Evolutionary conservation across 2,888 invertebrate genomes (phyloP).

Genomic region (Mactromeris polynyma): DNA sequence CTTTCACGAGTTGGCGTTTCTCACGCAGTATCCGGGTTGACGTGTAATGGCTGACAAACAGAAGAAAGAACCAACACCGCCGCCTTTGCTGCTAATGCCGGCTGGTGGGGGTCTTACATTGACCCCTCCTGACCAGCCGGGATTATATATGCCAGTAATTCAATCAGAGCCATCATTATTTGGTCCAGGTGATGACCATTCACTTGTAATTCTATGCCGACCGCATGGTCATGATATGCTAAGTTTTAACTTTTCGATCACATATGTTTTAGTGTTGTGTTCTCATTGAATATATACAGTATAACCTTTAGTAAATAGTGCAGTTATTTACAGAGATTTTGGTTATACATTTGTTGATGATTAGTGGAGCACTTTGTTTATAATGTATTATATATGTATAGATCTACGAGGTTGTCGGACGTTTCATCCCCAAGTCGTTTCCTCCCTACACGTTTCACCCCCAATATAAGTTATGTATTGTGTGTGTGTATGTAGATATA

Average conservation of each 20-base stretch:
- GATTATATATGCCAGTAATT: slow-evolving; percentile 84
- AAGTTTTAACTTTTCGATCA: neutral
- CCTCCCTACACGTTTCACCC: no score
- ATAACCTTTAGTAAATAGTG: no score
- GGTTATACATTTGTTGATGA: no score
- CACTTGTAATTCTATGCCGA: neutral
- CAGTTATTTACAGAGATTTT: no score
- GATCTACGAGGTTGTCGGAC: no score
- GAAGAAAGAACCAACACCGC: slow-evolving; percentile 83
- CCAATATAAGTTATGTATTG: no score
- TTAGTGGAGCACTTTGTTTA: no score
- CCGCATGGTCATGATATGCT: neutral
- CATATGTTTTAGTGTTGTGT: no score
- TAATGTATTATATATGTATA: no score
- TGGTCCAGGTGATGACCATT: slow-evolving; percentile 76
- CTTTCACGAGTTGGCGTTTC: slow-evolving; percentile 19
- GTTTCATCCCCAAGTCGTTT: no score
- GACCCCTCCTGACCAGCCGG: slow-evolving; percentile 81
- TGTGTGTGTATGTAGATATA: no score
- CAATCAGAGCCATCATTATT: slow-evolving; percentile 83
- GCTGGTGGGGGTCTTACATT: slow-evolving; percentile 84
- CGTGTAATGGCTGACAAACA: slow-evolving; percentile 84
- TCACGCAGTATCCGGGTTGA: slow-evolving; percentile 61
- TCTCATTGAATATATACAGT: no score
- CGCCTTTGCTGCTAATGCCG: slow-evolving; percentile 85